A percentile compares a stretch with the other conserved stretches of the same genome.
Evolutionary conservation across 2,888 invertebrate genomes (phyloP).

Genomic region (Punctoribates punctum): DNA sequence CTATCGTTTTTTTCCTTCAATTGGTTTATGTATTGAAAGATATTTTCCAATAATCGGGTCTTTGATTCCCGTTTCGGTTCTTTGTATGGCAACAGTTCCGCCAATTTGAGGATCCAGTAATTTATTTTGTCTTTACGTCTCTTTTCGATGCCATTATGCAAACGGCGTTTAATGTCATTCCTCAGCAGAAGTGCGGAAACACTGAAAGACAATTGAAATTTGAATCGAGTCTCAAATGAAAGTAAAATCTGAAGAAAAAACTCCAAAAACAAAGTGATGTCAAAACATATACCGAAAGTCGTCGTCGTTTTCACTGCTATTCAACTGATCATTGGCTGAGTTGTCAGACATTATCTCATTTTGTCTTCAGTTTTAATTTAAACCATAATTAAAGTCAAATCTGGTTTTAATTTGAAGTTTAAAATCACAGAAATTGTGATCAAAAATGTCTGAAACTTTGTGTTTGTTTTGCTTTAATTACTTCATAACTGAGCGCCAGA

Average conservation of each 20-base stretch:
- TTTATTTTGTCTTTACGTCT: slow-evolving; percentile 52
- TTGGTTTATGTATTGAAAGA: slow-evolving; percentile 52
- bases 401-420: not conserved
- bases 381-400: not conserved
- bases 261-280: not conserved
- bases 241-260: not conserved
- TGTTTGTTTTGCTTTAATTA: not conserved
- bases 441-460: not conserved
- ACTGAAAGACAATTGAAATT: not conserved
- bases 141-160: slow-evolving; percentile 50
- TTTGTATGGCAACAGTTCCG: slow-evolving; percentile 46
- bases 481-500: not conserved
- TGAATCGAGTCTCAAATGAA: not conserved
- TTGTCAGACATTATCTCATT: not conserved
- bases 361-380: not conserved
- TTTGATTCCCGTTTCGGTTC: slow-evolving; percentile 48
- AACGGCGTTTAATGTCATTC: slow-evolving; percentile 43
- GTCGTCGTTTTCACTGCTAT: not conserved
- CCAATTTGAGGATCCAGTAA: slow-evolving; percentile 48
- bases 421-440: not conserved
- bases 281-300: not conserved
- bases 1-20: slow-evolving; percentile 51
- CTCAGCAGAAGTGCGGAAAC: not conserved
- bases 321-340: not conserved
- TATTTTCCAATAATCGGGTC: slow-evolving; percentile 51